phyloP scores from a whole-genome alignment of 1,140 invertebrate genomes.

The Drosophila gunungcola region DNA sequence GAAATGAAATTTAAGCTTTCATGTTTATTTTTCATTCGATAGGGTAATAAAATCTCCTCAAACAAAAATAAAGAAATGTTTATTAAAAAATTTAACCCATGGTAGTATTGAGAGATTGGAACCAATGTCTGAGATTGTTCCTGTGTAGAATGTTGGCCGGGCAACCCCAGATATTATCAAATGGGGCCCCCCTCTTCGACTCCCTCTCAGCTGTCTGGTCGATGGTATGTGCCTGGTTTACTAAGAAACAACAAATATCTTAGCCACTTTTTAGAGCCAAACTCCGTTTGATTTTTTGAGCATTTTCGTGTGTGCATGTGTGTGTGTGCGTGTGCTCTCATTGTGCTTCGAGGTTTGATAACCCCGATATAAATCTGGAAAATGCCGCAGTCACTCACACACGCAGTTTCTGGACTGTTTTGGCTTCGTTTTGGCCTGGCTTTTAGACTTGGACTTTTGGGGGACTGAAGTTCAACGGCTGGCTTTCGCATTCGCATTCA shows the following conservation, averaged over 20 bases:
- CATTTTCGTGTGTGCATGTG: background rate
- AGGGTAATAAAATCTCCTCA: no score
- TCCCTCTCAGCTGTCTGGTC: background rate
- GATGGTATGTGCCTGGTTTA: constrained; percentile 59
- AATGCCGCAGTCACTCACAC: constrained; percentile 66
- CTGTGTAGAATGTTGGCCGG: background rate
- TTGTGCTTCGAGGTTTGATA: constrained; percentile 57
- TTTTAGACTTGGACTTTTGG: constrained; percentile 12
- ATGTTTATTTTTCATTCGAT: no score
- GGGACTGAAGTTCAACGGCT: constrained; percentile 36
- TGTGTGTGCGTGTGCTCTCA: constrained; percentile 22
- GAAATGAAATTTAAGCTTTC: no score
- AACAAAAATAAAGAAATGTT: no score
- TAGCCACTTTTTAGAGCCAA: constrained; percentile 20
- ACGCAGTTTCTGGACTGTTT: constrained; percentile 26
- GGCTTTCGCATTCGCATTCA: constrained; percentile 30
- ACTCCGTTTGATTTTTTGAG: constrained; percentile 26
- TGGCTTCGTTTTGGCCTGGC: constrained; percentile 24
- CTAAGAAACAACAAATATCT: constrained; percentile 30
- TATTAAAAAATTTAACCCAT: no score
- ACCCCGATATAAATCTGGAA: constrained; percentile 73
- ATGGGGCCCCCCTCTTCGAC: background rate
- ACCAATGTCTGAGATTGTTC: background rate
- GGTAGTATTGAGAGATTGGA: background rate
- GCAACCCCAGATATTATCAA: background rate